Evolutionary conservation across 2,888 invertebrate species (phyloP).

Genomic region (Thelaira solivaga): DNA sequence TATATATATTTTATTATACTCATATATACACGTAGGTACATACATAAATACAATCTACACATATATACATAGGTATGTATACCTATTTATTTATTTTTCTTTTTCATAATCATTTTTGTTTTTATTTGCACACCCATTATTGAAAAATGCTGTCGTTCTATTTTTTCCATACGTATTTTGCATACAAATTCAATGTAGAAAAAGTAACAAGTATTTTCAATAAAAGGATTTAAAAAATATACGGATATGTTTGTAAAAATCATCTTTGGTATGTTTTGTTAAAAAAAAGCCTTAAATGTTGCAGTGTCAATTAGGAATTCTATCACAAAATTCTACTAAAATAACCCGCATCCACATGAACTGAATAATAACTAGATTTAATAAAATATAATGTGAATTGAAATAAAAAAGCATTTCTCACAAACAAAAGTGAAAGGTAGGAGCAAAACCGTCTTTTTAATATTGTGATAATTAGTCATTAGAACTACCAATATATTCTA

Average conservation of each 20-base stretch:
- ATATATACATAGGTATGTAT: neutral
- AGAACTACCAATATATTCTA: too few relatives aligned
- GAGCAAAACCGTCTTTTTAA: too few relatives aligned
- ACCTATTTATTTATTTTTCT: slow-evolving; percentile 5
- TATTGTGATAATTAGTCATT: too few relatives aligned
- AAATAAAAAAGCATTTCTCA: too few relatives aligned
- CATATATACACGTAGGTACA: too few relatives aligned
- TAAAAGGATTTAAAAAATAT: slow-evolving; percentile 12
- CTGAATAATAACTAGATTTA: too few relatives aligned
- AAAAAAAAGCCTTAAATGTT: slow-evolving; percentile 8
- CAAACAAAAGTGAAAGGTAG: too few relatives aligned
- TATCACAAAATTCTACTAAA: neutral
- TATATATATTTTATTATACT: neutral
- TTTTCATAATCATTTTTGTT: slow-evolving; percentile 20
- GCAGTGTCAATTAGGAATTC: slow-evolving; percentile 27
- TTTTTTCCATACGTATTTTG: slow-evolving; percentile 40
- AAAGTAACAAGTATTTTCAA: slow-evolving; percentile 49
- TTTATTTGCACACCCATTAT: slow-evolving; percentile 54
- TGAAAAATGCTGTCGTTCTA: slow-evolving; percentile 24
- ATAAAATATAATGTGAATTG: too few relatives aligned
- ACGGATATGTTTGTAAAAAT: neutral
- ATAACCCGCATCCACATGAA: too few relatives aligned
- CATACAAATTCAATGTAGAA: slow-evolving; percentile 37
- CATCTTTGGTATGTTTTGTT: slow-evolving; percentile 56
- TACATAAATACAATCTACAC: neutral